A percentile compares a stretch with the other conserved stretches of the same genome.
These are phyloP conservation scores for Cantharis rustica DNA, from an alignment of 2,888 invertebrate genomes.

Conservation along the genomic window DNA sequence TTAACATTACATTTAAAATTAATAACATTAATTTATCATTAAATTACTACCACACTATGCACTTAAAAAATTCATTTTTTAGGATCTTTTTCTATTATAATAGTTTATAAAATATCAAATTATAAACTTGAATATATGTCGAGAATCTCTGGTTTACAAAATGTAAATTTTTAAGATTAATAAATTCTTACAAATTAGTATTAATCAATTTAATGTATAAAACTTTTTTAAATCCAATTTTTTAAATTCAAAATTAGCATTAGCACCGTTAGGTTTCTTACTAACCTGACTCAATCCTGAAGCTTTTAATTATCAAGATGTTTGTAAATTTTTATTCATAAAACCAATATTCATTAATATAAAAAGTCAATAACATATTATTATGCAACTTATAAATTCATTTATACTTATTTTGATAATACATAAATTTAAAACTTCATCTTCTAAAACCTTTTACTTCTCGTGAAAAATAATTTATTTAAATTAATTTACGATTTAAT, in stretches of 20 bases:
- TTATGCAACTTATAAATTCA: background rate
- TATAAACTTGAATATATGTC: background rate
- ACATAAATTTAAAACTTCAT: background rate
- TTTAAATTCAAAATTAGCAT: background rate
- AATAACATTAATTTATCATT: too few species aligned
- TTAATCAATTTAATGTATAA: background rate
- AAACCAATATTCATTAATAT: background rate
- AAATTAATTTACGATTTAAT: background rate
- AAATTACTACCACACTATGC: too few species aligned
- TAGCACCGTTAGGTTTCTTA: background rate
- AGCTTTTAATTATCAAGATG: background rate
- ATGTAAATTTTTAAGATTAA: background rate
- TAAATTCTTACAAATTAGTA: background rate
- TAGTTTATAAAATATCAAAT: background rate
- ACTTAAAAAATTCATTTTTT: too few species aligned
- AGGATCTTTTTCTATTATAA: too few species aligned
- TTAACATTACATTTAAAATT: too few species aligned
- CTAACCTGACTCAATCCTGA: background rate
- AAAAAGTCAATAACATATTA: background rate
- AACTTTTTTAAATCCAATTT: background rate
- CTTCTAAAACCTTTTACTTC: background rate
- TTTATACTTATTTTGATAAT: background rate
- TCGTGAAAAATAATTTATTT: background rate
- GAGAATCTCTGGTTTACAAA: background rate
- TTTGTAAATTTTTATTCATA: background rate